A percentile compares a stretch with the other conserved stretches of the same genome.
phyloP scores from a whole-genome alignment of 2,113 vertebrate species.

The Craseonycteris thonglongyai region DNA sequence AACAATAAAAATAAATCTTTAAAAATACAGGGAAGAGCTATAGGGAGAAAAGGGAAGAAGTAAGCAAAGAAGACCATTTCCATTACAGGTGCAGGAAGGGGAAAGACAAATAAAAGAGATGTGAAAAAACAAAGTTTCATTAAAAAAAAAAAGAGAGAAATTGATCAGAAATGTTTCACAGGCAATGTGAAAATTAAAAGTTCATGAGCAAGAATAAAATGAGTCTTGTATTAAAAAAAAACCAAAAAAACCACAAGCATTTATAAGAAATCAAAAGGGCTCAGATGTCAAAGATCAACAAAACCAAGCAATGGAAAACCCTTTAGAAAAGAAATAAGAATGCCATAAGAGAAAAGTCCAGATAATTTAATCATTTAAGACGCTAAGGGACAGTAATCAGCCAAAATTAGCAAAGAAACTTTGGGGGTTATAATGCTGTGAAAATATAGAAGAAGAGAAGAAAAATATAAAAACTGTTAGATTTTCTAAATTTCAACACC shows the following conservation, averaged over 20 bases:
- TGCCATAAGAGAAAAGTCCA: neutral
- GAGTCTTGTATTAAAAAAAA: neutral
- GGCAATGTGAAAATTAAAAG: neutral
- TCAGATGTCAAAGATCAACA: neutral
- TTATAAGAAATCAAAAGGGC: neutral
- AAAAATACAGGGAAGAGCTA: neutral
- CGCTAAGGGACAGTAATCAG: neutral
- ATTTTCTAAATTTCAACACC: neutral
- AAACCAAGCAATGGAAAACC: neutral
- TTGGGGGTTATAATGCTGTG: neutral
- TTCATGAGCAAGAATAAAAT: neutral
- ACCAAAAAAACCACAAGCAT: no score
- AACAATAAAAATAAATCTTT: no score
- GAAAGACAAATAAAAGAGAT: neutral
- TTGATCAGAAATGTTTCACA: neutral
- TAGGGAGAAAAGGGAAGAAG: neutral
- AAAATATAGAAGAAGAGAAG: neutral
- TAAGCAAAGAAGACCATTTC: neutral
- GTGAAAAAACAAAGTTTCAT: neutral
- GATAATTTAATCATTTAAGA: neutral
- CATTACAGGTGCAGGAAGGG: neutral
- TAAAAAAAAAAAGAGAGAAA: neutral
- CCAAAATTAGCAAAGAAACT: neutral
- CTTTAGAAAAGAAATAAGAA: neutral
- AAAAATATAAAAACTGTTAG: neutral